Conservation (phyloP, 2,888 invertebrate species). For the Dendrolimus houi region DNA sequence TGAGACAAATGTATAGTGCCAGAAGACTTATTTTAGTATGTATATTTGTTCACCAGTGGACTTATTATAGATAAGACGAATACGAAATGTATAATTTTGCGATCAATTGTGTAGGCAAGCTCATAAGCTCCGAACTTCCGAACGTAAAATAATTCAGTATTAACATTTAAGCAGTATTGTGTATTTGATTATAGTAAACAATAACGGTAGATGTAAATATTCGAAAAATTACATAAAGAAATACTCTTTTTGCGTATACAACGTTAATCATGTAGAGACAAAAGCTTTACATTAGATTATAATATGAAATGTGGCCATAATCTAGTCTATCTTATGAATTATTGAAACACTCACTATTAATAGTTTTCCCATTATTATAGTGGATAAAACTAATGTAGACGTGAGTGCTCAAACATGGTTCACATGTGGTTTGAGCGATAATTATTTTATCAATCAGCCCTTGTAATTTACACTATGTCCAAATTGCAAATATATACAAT, state of each 20-base stretch:
- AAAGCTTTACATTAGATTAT: slow-evolving; percentile 8
- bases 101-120: slow-evolving; percentile 9
- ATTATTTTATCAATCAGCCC: no score
- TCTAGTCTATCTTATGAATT: slow-evolving; percentile 23
- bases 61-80: slow-evolving; percentile 23
- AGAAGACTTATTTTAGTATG: slow-evolving; percentile 38
- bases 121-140: background rate
- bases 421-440: no score
- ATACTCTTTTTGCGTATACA: background rate
- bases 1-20: slow-evolving; percentile 29
- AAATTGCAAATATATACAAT: no score
- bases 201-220: slow-evolving; percentile 1
- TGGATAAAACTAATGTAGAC: no score
- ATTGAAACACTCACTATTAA: no score
- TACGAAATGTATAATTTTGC: slow-evolving; percentile 20
- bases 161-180: slow-evolving; percentile 1
- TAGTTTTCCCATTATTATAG: no score
- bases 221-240: background rate
- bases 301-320: slow-evolving; percentile 23
- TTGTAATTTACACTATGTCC: no score
- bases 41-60: slow-evolving; percentile 32
- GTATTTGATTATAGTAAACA: background rate
- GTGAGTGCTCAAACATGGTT: no score
- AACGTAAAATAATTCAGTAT: slow-evolving; percentile 8
- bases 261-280: background rate